Evolutionary conservation across 2,797 vertebrate genomes (phyloP), one percentile per base, ranked within the genome.

Genomic region (Vultur gryphus): DNA sequence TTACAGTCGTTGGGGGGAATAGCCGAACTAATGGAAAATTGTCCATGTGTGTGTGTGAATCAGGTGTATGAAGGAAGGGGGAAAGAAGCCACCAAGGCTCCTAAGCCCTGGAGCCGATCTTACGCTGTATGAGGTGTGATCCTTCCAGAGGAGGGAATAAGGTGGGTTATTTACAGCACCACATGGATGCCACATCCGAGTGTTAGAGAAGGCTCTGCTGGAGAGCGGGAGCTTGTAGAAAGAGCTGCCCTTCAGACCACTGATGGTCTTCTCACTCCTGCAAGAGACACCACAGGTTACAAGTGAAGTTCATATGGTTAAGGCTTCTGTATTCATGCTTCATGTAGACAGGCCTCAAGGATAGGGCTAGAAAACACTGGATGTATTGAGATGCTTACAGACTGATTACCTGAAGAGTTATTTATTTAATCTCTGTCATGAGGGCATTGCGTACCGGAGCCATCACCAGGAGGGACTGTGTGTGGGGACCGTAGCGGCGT

Each of bases 401-500:
- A 25, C 10, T 59, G 64, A 48, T 44, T 54, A 39, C 65, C 65
- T 35, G 28, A 54, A 25, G 31, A 31, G 18, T 49, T 72, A 28
- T 18, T 82, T 86, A n/a, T 35, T 76, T 46, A 57, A 17, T 61
- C 28, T 65, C 15, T 10, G 1, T 55, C 2, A 0, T 10, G 43
- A 78, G 48, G 33, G 18, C 35, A 61, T 33, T 4, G 0, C 3
- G 0, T 82, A 26, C 41, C 1, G 0, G 58, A 76, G 76, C 39
- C 39, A 7, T 35, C 2, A 1, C 29, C 37, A 51, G 72, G n/a
- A 78, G 31, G n/a, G 16, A 17, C 37, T 25, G 33, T 41, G 12
- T 41, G n/a, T 2, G n/a, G 39, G 35, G n/a, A 82, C 16, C 1
- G 1, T 10, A 55, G 65, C 35, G 49, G 29, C 13, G 0, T 12